Evolutionary conservation across 2,113 vertebrate species (phyloP), one percentile per base, ranked within the genome.

Genomic region (Sclerurus mexicanus): DNA sequence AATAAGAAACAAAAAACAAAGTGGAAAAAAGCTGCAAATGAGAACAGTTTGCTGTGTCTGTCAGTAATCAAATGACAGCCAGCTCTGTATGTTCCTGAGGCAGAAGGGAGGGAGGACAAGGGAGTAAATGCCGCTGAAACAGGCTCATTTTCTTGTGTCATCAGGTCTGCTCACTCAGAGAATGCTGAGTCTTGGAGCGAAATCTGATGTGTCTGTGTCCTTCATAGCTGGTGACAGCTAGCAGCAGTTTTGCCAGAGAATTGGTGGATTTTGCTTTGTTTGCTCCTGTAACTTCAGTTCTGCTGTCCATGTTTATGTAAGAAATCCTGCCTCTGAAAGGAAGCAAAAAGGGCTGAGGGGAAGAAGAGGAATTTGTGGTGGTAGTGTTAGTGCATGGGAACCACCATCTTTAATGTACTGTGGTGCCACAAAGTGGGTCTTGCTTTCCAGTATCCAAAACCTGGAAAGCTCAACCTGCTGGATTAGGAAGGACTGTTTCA

Each of bases 21-120:
- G 90, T 85, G 87, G 82, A 95, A 97, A 94, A 46, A 92, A 90
- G 85, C 82, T 92, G 63, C 85, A 85, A 97, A 95, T 95, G 86
- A 97, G 96, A 87, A 92, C 91, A 95, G 49, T 96, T 96, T 97
- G 89, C 86, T 93, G 81, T 84, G 77, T 91, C 74, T 93, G 71
- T 80, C 53, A 82, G 69, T 84, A 90, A 89, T 84, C 82, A 80
- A 88, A 85, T 80, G 72, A 47, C 82, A 92, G 44, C 28, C 83
- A 88, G 40, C 37, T 69, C 16, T 53, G 59, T 85, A 46, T 75
- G 69, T 30, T 63, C 44, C 74, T 89, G 76, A 91, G 78, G 67
- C 64, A 78, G 71, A 56, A 80, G 49, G 52, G 58, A 81, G 56
- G n/a, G 75, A 80, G 80, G 69, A 64, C 35, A 53, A 84, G 39